phyloP scores from a whole-genome alignment of 2,113 vertebrate genomes.

The Chlamydotis undulata region DNA sequence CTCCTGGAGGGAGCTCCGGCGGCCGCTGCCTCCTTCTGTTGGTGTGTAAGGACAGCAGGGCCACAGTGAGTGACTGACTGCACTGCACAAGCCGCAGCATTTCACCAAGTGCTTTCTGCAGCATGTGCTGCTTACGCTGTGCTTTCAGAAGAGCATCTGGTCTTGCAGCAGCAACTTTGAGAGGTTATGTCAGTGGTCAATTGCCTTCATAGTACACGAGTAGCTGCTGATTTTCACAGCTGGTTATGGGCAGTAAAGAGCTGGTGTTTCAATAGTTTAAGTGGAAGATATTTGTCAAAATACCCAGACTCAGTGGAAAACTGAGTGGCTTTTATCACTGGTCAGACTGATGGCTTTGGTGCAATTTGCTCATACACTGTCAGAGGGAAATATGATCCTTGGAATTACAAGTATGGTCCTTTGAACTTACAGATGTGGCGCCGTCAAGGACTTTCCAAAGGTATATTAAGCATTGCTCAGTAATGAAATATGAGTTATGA shows the following conservation, averaged over 20 bases:
- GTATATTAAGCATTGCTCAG: background rate
- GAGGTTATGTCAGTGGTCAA: background rate
- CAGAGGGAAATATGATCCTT: background rate
- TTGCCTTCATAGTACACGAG: background rate
- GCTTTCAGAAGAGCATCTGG: background rate
- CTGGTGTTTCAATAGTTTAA: background rate
- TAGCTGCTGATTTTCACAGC: background rate
- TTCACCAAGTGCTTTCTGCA: background rate
- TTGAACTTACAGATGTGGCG: background rate
- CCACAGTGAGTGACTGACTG: background rate
- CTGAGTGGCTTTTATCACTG: background rate
- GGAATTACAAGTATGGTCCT: background rate
- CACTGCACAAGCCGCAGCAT: background rate
- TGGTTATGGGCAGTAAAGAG: background rate
- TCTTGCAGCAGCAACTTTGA: background rate
- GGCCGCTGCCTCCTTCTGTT: background rate
- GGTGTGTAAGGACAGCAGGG: background rate
- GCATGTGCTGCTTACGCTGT: background rate
- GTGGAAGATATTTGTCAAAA: constrained; percentile 18
- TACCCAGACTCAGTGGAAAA: background rate
- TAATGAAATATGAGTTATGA: background rate
- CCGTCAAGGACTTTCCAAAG: background rate
- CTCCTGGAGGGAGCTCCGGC: background rate
- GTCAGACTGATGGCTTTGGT: background rate
- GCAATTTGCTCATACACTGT: background rate